Conservation (phyloP, 2,113 vertebrate genomes). For the Hucho hucho region DNA sequence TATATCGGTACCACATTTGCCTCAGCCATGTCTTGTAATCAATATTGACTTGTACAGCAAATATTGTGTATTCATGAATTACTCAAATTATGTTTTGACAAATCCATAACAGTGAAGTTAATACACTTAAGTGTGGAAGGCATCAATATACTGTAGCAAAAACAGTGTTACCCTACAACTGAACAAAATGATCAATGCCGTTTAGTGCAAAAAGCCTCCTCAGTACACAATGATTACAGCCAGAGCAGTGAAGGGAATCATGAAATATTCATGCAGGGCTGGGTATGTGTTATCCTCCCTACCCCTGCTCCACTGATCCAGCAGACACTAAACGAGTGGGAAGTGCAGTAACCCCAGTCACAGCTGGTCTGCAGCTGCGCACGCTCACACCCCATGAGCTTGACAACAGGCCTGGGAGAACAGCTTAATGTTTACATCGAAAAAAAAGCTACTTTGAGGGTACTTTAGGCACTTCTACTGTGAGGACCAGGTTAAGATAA, state of each 20-base stretch:
- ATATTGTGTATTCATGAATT: background rate
- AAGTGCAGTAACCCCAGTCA: constrained; percentile 13
- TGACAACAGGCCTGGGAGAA: background rate
- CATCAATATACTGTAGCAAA: constrained; percentile 11
- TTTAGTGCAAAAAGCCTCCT: background rate
- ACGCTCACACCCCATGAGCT: background rate
- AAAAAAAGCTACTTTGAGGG: background rate
- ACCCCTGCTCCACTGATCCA: constrained; percentile 6
- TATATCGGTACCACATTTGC: background rate
- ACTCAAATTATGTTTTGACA: background rate
- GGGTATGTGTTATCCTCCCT: background rate
- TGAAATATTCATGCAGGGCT: background rate
- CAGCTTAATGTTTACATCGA: background rate
- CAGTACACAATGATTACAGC: background rate
- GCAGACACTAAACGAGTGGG: constrained; percentile 10
- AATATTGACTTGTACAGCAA: background rate
- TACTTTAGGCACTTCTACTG: background rate
- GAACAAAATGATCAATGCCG: constrained; percentile 16
- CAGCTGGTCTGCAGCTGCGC: constrained; percentile 19
- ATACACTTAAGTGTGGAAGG: constrained; percentile 11
- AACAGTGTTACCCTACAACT: background rate
- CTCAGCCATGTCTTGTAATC: background rate
- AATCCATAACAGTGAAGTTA: background rate
- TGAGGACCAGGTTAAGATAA: background rate
- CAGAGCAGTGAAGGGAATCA: background rate